These are phyloP conservation scores for Fissipunctia ypsillon DNA, from an alignment of 2,888 invertebrate genomes.

Conservation along the genomic window DNA sequence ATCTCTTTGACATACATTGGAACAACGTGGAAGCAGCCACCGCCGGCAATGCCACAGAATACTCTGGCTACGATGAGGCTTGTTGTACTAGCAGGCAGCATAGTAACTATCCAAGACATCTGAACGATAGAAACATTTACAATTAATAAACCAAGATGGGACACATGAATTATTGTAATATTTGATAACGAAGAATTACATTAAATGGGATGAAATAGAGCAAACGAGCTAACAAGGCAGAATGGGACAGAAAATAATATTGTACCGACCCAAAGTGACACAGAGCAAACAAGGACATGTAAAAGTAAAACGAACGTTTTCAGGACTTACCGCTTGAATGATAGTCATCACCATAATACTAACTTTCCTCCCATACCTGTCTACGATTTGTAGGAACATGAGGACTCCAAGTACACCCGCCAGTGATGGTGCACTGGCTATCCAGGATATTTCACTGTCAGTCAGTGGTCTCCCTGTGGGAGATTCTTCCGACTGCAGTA, in stretches of 20 bases:
- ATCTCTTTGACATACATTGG: constrained; percentile 81
- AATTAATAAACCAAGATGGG: background rate
- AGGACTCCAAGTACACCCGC: constrained; percentile 81
- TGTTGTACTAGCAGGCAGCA: constrained; percentile 64
- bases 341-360: constrained; percentile 82
- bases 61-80: constrained; percentile 74
- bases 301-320: background rate
- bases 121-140: constrained; percentile 34
- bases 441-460: constrained; percentile 81
- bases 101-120: constrained; percentile 72
- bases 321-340: constrained; percentile 84
- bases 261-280: background rate
- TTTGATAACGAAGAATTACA: background rate
- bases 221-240: rapidly evolving
- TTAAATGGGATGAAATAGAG: background rate
- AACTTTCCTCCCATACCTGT: constrained; percentile 82
- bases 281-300: background rate
- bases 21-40: constrained; percentile 74
- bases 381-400: constrained; percentile 79
- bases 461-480: constrained; percentile 79
- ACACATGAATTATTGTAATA: background rate
- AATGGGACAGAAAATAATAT: background rate
- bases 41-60: constrained; percentile 72
- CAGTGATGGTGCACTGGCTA: constrained; percentile 84
- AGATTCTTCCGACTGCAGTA: constrained; percentile 77